phyloP scores from a whole-genome alignment of 2,888 invertebrate genomes.

The Nomada flava region DNA sequence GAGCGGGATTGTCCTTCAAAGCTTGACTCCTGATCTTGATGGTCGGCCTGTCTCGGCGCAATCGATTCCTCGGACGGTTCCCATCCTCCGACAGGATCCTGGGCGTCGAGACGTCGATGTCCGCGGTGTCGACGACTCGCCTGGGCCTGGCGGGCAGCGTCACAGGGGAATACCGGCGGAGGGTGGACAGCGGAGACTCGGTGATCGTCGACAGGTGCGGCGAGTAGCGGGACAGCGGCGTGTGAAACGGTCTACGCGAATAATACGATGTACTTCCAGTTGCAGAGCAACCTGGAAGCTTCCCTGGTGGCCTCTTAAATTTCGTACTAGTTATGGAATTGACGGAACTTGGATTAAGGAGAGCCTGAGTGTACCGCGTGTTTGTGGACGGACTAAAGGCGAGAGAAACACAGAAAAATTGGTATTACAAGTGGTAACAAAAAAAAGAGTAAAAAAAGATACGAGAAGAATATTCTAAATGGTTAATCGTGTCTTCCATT shows the following conservation, averaged over 20 bases:
- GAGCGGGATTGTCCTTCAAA: conserved; percentile 82
- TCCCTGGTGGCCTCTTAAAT: neutral
- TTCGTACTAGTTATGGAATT: neutral
- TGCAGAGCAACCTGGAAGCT: neutral
- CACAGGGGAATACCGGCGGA: conserved; percentile 79
- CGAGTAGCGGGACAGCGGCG: conserved; percentile 86
- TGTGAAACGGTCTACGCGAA: conserved; percentile 74
- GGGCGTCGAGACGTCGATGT: conserved; percentile 91
- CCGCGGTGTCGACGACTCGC: conserved; percentile 91
- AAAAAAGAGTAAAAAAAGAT: neutral
- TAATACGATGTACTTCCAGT: neutral
- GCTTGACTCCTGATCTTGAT: conserved; percentile 83
- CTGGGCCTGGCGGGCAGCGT: conserved; percentile 87
- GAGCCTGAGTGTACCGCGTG: neutral
- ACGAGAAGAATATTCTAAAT: neutral
- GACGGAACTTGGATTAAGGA: neutral
- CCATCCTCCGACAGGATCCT: conserved; percentile 69
- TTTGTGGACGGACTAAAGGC: neutral
- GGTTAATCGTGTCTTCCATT: neutral
- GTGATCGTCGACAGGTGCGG: conserved; percentile 91
- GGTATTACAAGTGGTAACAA: neutral
- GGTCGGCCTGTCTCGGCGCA: conserved; percentile 79
- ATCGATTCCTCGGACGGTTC: conserved; percentile 71
- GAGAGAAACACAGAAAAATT: neutral
- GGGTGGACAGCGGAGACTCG: conserved; percentile 84